phyloP scores from a whole-genome alignment of 2,888 invertebrate species.

The Noctua comes region DNA sequence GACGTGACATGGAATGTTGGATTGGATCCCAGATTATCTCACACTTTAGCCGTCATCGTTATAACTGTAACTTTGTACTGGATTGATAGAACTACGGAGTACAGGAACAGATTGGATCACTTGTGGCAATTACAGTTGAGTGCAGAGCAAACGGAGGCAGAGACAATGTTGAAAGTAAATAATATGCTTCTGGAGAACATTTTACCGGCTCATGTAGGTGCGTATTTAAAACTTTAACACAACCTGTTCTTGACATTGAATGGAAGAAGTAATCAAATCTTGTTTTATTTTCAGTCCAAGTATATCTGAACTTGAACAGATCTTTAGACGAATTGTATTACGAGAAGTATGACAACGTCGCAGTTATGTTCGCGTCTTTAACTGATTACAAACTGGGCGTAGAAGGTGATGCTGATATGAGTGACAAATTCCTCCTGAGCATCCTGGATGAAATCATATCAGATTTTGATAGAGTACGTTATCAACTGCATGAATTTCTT shows the following conservation, averaged over 20 bases:
- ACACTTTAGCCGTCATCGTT: slow-evolving; percentile 93
- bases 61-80: slow-evolving; percentile 94
- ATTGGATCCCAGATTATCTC: slow-evolving; percentile 92
- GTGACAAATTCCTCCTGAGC: slow-evolving; percentile 92
- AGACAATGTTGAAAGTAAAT: slow-evolving; percentile 96
- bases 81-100: slow-evolving; percentile 97
- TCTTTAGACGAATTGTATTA: slow-evolving; percentile 95
- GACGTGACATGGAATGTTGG: slow-evolving; percentile 93
- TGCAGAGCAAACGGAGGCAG: slow-evolving; percentile 96
- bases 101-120: slow-evolving; percentile 96
- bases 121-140: slow-evolving; percentile 92
- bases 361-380: slow-evolving; percentile 99
- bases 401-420: slow-evolving; percentile 92
- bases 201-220: slow-evolving; percentile 97
- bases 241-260: neutral
- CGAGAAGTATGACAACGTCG: slow-evolving; percentile 96
- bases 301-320: slow-evolving; percentile 93
- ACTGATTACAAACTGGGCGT: slow-evolving; percentile 94
- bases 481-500: no score
- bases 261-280: neutral
- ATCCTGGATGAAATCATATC: slow-evolving; percentile 97
- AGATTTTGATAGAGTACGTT: slow-evolving; percentile 96
- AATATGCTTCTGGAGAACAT: slow-evolving; percentile 97
- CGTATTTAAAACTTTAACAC: slow-evolving; percentile 65
- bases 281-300: slow-evolving; percentile 91